A percentile compares a stretch with the other conserved stretches of the same genome.
Conservation (phyloP, 2,113 vertebrate genomes). For the Phaethon lepturus region DNA sequence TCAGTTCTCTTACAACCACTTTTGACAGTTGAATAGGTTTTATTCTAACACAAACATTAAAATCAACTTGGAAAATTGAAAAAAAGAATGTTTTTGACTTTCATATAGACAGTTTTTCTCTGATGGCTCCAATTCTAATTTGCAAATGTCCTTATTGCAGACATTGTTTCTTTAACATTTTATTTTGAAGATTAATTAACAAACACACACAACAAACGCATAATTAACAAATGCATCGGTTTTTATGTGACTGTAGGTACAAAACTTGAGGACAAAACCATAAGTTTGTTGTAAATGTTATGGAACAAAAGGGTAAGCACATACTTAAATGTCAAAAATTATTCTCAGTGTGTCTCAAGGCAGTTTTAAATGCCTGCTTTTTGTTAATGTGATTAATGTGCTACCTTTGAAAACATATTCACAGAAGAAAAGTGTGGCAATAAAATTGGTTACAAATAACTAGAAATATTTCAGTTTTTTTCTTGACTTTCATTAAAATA, state of each 20-base stretch:
- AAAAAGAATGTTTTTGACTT: neutral
- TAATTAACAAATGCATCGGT: neutral
- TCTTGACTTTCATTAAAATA: neutral
- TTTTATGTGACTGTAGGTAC: neutral
- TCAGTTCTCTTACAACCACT: neutral
- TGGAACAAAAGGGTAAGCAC: conserved; percentile 28
- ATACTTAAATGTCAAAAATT: conserved; percentile 34
- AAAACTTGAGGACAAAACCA: neutral
- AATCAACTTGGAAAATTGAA: neutral
- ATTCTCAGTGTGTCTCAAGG: neutral
- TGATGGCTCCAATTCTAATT: neutral
- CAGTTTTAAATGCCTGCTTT: conserved; percentile 13
- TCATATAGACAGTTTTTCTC: neutral
- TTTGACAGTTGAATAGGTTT: conserved; percentile 8
- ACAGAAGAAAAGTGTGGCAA: neutral
- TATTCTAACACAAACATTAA: neutral
- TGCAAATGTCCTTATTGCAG: neutral
- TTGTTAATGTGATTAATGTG: conserved; percentile 9
- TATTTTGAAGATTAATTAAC: conserved; percentile 11
- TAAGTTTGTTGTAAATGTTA: conserved; percentile 31
- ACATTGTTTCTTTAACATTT: neutral
- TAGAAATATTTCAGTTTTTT: neutral
- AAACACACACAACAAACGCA: neutral
- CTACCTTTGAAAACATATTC: neutral
- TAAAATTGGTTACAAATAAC: neutral